A percentile compares a stretch with the other conserved stretches of the same genome.
These are phyloP conservation scores for Himalopsyche tibetana DNA, from an alignment of 2,888 invertebrate species.

Conservation along the genomic window DNA sequence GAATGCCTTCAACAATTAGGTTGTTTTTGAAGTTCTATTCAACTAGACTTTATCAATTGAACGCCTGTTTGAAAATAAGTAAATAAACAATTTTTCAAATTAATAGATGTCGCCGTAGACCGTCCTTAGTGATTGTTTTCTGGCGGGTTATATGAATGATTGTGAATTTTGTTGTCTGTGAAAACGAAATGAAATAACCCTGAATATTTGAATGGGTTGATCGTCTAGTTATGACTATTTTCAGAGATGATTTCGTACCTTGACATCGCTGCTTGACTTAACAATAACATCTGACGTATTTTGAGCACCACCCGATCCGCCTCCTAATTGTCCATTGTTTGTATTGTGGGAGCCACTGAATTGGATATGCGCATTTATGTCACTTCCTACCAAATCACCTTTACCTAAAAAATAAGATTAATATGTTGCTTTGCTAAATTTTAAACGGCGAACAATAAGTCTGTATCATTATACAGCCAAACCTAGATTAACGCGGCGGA, in stretches of 20 bases:
- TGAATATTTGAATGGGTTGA: no score
- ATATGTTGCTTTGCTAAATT: background rate
- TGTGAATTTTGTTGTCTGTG: background rate
- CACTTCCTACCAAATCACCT: conserved; percentile 96
- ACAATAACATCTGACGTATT: conserved; percentile 84
- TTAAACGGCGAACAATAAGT: no score
- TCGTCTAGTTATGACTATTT: background rate
- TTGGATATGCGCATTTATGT: conserved; percentile 89
- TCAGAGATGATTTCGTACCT: conserved; percentile 72
- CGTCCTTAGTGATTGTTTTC: no score
- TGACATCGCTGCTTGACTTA: conserved; percentile 96
- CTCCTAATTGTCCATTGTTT: conserved; percentile 75
- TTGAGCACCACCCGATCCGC: conserved; percentile 76
- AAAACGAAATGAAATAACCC: background rate
- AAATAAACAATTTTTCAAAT: no score
- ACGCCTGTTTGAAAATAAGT: no score
- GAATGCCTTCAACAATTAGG: no score
- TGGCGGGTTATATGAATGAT: background rate
- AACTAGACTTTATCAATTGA: no score
- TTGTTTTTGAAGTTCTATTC: no score
- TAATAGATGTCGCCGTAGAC: no score
- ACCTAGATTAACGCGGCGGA: no score
- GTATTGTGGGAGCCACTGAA: conserved; percentile 76
- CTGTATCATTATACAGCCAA: no score
- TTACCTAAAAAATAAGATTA: conserved; percentile 81